These are phyloP conservation scores for Sycophila sp. DNA, from an alignment of 1,140 invertebrate species.

Conservation along the genomic window DNA sequence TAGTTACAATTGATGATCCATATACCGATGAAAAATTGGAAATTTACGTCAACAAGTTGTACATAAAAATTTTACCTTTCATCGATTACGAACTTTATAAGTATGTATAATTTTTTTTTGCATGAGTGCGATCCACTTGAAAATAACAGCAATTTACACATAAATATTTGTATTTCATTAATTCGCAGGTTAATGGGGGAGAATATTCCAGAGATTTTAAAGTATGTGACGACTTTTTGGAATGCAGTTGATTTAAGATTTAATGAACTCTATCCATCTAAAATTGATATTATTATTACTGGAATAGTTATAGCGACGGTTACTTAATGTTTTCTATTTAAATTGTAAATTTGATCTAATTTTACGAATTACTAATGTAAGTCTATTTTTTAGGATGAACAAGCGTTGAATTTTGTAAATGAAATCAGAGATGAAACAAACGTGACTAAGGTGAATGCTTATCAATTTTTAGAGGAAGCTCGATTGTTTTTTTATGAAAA, in stretches of 20 bases:
- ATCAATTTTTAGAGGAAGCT: neutral
- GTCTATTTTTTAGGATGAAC: neutral
- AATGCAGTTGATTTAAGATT: constrained; percentile 2
- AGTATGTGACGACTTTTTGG: constrained; percentile 1
- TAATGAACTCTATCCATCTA: neutral
- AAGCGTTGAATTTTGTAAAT: neutral
- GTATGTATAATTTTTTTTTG: neutral
- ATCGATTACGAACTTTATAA: neutral
- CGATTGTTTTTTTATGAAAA: constrained; percentile 1
- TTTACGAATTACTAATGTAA: too few species aligned
- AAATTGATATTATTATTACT: neutral
- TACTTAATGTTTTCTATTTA: neutral
- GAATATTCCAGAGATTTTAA: neutral
- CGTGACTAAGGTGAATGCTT: neutral
- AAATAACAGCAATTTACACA: too few species aligned
- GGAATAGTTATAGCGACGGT: constrained; percentile 7
- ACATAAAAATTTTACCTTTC: constrained; percentile 3
- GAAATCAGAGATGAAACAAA: neutral
- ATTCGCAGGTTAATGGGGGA: neutral
- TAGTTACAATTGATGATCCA: neutral
- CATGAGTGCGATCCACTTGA: neutral
- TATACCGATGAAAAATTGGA: neutral
- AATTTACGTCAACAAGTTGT: neutral
- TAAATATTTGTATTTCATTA: neutral
- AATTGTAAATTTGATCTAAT: neutral